Base-by-base conservation (phyloP, 2,797 vertebrate species). In the Phataginus tetradactyla region DNA sequence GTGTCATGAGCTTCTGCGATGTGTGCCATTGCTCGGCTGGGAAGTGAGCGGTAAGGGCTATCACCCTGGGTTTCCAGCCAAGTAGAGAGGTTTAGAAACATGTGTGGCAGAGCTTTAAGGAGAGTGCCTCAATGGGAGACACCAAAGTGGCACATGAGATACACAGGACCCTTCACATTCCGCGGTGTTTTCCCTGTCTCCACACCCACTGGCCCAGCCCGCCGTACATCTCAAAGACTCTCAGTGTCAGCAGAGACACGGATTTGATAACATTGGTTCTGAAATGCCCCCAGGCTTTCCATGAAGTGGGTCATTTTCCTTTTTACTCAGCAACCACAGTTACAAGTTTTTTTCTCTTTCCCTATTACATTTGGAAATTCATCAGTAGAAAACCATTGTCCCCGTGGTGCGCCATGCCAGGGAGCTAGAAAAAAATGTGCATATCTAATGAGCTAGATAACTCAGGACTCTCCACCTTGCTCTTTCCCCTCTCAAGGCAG, bases 301-400 rank as follows among this genome's bases (percentile, higher is more conserved):
- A 51, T 61, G 37, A 85, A 57, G 51, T 14, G 86, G 45, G 45
- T 45, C 45, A 11, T 45, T 88, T 59, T 75, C 21, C 21, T 80
- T 72, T 61, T 39, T 29, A 61, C 32, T 45, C 32, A 83, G 32
- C 55, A 90, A 74, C 55, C 15, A 49, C 93, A 80, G 85, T 27
- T 83, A 53, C n/a, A 64, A 23, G 20, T 64, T 37, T 55, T 64
- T 92, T 93, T 79, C 29, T 37, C 34, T 90, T 72, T 51, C 71
- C 51, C 64, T 64, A 39, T 91, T 94, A 86, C 25, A 64, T 86
- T 81, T 79, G 51, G 69, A 96, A 93, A 93, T 96, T 86, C 95
- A 63, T 91, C 74, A 83, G 84, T 57, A 94, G 51, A 93, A 81
- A 71, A 89, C 74, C 21, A 69, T 14, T 29, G 20, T 81, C 78